Evolutionary conservation across 2,797 vertebrate species (phyloP).

Genomic region (Bufotes viridis): DNA sequence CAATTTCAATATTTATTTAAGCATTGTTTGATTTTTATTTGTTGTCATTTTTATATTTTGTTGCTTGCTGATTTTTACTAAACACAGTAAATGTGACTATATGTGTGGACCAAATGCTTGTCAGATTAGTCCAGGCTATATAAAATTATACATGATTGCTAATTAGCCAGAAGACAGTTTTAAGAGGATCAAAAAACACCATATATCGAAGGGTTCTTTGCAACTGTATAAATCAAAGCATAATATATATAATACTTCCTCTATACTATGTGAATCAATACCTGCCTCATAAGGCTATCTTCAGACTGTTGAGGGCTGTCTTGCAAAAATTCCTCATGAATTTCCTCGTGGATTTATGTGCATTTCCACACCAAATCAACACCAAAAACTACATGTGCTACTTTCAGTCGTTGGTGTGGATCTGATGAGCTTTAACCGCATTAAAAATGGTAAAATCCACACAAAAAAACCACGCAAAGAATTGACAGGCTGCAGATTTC

Average conservation of each 20-base stretch:
- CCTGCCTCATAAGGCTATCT: not conserved
- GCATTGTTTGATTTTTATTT: not conserved
- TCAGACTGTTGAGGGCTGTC: not conserved
- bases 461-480: too few relatives aligned
- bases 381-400: too few relatives aligned
- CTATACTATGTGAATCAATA: not conserved
- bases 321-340: too few relatives aligned
- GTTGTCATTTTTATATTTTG: constrained; percentile 1
- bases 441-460: too few relatives aligned
- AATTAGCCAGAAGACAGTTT: not conserved
- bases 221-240: not conserved
- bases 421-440: too few relatives aligned
- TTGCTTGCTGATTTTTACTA: not conserved
- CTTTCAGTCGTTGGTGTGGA: too few relatives aligned
- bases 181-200: not conserved
- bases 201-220: not conserved
- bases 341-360: too few relatives aligned
- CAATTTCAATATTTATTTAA: not conserved
- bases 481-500: too few relatives aligned
- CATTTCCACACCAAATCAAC: too few relatives aligned
- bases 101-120: not conserved
- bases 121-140: not conserved
- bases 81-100: not conserved
- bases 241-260: not conserved
- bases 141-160: not conserved